Evolutionary conservation across 2,113 vertebrate genomes (phyloP).

Genomic region (Pundamilia nyererei): DNA sequence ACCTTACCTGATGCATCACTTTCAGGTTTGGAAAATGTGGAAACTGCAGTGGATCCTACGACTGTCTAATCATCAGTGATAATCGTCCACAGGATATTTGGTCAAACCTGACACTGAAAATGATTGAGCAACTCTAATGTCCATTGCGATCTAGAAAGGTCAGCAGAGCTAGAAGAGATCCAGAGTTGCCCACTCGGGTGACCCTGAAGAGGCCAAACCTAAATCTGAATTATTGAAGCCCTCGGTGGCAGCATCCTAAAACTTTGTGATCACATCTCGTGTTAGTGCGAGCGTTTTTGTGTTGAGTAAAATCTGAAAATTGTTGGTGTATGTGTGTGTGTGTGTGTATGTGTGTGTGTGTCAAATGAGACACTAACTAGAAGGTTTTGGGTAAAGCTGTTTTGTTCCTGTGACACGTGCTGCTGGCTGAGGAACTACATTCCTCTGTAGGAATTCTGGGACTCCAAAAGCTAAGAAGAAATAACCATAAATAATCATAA

Average conservation of each 20-base stretch:
- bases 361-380: conserved; percentile 42
- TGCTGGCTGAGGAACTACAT: conserved; percentile 69
- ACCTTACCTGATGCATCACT: not conserved
- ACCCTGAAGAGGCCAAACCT: not conserved
- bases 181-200: not conserved
- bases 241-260: not conserved
- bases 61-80: not conserved
- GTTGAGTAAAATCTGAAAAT: not conserved
- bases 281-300: not conserved
- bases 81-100: not conserved
- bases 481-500: not conserved
- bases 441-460: conserved; percentile 77
- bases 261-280: not conserved
- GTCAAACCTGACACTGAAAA: not conserved
- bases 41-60: not conserved
- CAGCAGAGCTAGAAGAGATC: not conserved
- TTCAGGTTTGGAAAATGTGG: not conserved
- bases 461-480: not conserved
- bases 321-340: not conserved
- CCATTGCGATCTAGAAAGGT: not conserved
- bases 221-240: not conserved
- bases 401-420: conserved; percentile 68
- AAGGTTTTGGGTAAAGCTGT: conserved; percentile 65
- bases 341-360: not conserved
- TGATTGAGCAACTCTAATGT: not conserved